Conservation (phyloP, 2,113 vertebrate species). For the Ranitomeya variabilis region DNA sequence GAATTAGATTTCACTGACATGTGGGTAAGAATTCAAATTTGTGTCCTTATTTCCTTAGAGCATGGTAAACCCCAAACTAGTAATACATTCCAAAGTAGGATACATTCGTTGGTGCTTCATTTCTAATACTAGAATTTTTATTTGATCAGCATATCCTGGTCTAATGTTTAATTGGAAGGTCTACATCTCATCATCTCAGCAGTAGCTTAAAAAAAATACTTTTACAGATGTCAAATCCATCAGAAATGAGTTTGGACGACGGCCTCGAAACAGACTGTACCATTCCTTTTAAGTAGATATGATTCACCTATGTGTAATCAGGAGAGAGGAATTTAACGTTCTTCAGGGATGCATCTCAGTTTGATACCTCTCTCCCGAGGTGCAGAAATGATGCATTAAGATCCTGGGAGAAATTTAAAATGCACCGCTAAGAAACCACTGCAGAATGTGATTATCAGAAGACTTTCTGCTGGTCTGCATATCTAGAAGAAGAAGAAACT, state of each 20-base stretch:
- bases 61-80: too few species aligned
- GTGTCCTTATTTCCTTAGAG: too few species aligned
- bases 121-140: background rate
- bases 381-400: conserved; percentile 34
- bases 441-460: conserved; percentile 10
- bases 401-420: conserved; percentile 12
- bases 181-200: background rate
- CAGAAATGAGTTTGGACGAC: background rate
- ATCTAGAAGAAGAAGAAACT: background rate
- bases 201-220: too few species aligned
- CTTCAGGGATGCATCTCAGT: conserved; percentile 25
- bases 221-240: conserved; percentile 13
- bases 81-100: background rate
- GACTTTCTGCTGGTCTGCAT: background rate
- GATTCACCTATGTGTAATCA: conserved; percentile 32
- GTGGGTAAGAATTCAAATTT: too few species aligned
- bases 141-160: background rate
- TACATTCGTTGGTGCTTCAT: too few species aligned
- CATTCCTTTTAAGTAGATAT: conserved; percentile 12
- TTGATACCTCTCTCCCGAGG: conserved; percentile 28
- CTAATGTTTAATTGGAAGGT: background rate
- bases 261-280: background rate
- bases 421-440: background rate
- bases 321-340: conserved; percentile 6
- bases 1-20: too few species aligned